Conservation (phyloP, 2,113 vertebrate genomes). For the Centropristis striata region DNA sequence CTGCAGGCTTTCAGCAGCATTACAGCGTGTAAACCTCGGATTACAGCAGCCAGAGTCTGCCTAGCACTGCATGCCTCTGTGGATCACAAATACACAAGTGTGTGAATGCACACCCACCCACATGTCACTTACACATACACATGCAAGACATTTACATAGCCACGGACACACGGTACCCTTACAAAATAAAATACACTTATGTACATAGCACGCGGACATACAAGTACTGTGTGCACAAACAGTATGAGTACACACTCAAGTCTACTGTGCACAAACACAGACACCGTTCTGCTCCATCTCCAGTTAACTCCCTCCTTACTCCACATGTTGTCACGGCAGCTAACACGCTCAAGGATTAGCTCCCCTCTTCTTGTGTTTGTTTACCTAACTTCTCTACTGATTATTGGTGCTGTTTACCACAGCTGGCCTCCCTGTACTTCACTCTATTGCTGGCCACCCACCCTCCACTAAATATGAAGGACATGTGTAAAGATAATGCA, state of each 20-base stretch:
- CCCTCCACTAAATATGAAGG: background rate
- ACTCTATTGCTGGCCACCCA: background rate
- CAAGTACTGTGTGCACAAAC: slow-evolving; percentile 3
- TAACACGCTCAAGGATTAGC: slow-evolving; percentile 54
- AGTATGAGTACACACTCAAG: slow-evolving; percentile 1
- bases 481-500: background rate
- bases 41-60: slow-evolving; percentile 79
- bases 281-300: slow-evolving; percentile 19
- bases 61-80: slow-evolving; percentile 73
- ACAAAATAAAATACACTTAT: slow-evolving; percentile 15
- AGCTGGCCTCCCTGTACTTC: slow-evolving; percentile 5
- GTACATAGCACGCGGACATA: background rate
- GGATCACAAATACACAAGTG: slow-evolving; percentile 74
- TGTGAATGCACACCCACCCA: slow-evolving; percentile 53
- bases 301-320: slow-evolving; percentile 35
- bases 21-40: slow-evolving; percentile 84
- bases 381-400: slow-evolving; percentile 39
- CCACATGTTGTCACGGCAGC: slow-evolving; percentile 18
- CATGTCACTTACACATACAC: slow-evolving; percentile 36
- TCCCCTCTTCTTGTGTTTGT: slow-evolving; percentile 17
- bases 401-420: slow-evolving; percentile 27
- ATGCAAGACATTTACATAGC: slow-evolving; percentile 48
- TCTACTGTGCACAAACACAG: slow-evolving; percentile 19
- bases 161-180: slow-evolving; percentile 6
- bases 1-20: slow-evolving; percentile 80